Base-by-base conservation (phyloP, 2,888 invertebrate species). In the Embidobia sp. region DNA sequence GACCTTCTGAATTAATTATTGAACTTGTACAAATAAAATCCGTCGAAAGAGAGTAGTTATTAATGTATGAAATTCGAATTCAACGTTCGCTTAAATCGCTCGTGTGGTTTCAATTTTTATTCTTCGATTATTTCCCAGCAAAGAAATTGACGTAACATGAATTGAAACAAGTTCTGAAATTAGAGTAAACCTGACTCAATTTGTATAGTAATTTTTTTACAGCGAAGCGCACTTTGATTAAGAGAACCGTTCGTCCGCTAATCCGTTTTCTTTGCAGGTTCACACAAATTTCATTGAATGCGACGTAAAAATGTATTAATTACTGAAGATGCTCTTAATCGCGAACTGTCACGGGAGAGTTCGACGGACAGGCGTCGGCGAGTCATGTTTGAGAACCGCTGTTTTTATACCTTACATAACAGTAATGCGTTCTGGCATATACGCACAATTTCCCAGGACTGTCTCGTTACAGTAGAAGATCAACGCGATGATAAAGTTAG, bases 361-460 rank as follows among this genome's bases (percentile, higher is more conserved):
- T 73, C 51, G 73, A 61, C 11, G 51, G 42, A 63, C 55, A 73
- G 26, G 16, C 57, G 57, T 48, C 27, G 37, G 16, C 59, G 44
- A 49, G 27, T 7, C 27, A 27, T n/a, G 57, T 67, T 75, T 76
- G 76, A 77, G 76, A 77, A 61, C 76, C 66, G 35, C 76, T 77
- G 76, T 51, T 59, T 70, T 70, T 70, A 59, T 77, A 33, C 48
- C 70, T 77, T 70, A 46, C 53, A 66, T 77, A 77, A 77, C 76
- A 77, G 76, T 77, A 70, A 70, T 77, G 51, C 70, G 76, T 77
- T 77, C 63, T 63, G 63, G 75, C 75, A 18, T 63, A 69, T 57
- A 75, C 75, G 69, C 75, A 75, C 75, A 75, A 75, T 75, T 75
- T 75, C 75, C 75, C 75, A 75, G 63, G 69, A 64, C 75, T 75